Base-by-base conservation (phyloP, 2,113 vertebrate genomes). In the Ammodramus savannarum region DNA sequence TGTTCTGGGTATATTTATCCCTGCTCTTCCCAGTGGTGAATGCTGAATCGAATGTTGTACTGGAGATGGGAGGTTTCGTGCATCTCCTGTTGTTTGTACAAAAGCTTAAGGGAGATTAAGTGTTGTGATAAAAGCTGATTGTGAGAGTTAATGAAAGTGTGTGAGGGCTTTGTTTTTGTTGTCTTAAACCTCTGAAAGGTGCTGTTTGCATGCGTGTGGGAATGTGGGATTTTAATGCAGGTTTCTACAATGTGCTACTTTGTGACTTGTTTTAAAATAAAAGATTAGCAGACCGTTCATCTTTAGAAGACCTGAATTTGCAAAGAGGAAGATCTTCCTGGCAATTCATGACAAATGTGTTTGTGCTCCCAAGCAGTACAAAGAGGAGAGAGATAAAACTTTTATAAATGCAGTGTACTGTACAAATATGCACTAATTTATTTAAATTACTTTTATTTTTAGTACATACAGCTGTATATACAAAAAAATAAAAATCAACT, bases 61-160 rank as follows among this genome's bases (percentile, higher is more conserved):
- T 36, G 29, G 32, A 72, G 49, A n/a, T 26, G 14, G 25, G 54
- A 79, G 26, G 29, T 58, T 46, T 51, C 4, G 1, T 36, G 21
- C 12, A 54, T 85, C 44, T 85, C 25, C 46, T 51, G 34, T 76
- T 55, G 18, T 39, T 92, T 49, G 36, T 36, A 31, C 9, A 65
- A 61, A 92, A 89, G 10, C n/a, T 85, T 66, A 83, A 54, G 32
- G 57, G n/a, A 73, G 74, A 72, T 91, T 32, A 75, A 86, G 15
- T 34, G 25, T 55, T 85, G 65, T 79, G 52, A 32, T 32, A 61
- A 75, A 93, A 77, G 9, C 23, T 67, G 52, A 11, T 79, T 61
- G 20, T 0, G 1, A 51, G 62, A 83, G 13, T 68, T 66, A 63
- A 59, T 34, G 6, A 19, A 49, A 55, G 31, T 2, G 0, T 21